Base-by-base conservation (phyloP, 2,113 vertebrate species). In the Lepus americanus region DNA sequence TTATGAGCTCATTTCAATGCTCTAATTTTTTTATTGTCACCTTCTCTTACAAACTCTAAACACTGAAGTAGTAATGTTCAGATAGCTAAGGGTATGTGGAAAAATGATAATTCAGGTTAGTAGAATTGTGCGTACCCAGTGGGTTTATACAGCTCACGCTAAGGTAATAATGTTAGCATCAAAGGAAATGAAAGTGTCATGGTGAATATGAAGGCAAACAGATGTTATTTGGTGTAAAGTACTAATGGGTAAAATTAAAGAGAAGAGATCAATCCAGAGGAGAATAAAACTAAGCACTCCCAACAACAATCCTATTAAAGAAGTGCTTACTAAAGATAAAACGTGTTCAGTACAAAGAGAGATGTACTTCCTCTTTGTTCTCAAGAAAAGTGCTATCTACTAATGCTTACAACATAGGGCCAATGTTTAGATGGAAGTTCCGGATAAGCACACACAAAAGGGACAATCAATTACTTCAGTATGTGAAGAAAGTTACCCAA, bases 101-200 rank as follows among this genome's bases (percentile, higher is more conserved):
- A 85, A 51, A 36, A 84, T 39, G 23, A 36, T 78, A 36, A 63
- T 88, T 55, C 2, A 20, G 20, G 13, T 36, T 76, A 49, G 55
- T 61, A 86, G 82, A 82, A 64, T 5, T 31, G 44, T 39, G 4
- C 25, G 77, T 88, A 4, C 88, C 79, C 59, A 9, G 2, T 12
- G 59, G 85, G 59, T 63, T 87, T 90, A 8, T 33, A 22, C 61
- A 51, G n/a, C 27, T 29, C 31, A 29, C 63, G 51, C 86, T 66
- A 25, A 92, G 82, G 51, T 96, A 97, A 90, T 88, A 96, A 92
- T 29, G 74, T n/a, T 36, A 76, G 33, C 0, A 1, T 90, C 79
- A 55, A 77, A 97, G 91, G 93, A 96, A 96, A 97, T 90, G 94
- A 96, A 90, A 95, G 22, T 81, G 59, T 82, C 39, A 36, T 1